phyloP scores from a whole-genome alignment of 2,113 vertebrate species.

The Strix uralensis region DNA sequence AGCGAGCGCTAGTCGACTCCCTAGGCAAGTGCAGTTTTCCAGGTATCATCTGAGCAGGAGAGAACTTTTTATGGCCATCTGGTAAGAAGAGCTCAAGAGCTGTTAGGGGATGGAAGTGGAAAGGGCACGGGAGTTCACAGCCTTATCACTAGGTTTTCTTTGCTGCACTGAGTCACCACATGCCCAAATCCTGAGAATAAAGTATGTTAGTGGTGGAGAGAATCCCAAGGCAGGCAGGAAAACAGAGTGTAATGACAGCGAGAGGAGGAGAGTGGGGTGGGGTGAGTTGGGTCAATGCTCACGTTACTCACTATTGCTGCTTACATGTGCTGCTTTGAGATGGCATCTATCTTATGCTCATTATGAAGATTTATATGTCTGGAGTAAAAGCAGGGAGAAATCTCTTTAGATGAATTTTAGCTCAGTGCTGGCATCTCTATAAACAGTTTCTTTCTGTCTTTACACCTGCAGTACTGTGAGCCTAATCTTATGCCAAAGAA shows the following conservation, averaged over 20 bases:
- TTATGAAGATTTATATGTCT: conserved; percentile 7
- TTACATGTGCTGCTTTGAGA: not conserved
- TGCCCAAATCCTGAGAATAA: conserved; percentile 25
- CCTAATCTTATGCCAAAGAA: not conserved
- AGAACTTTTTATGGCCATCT: conserved; percentile 3
- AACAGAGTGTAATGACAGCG: not conserved
- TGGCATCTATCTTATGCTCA: not conserved
- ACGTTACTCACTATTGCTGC: not conserved
- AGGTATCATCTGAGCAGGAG: not conserved
- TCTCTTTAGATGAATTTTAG: not conserved
- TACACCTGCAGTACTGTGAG: not conserved
- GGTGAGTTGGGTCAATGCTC: not conserved
- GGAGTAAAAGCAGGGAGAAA: not conserved
- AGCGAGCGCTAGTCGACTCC: not conserved
- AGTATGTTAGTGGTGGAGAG: conserved; percentile 19
- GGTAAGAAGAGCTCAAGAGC: conserved; percentile 43
- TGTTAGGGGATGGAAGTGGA: conserved; percentile 40
- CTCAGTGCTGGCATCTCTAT: not conserved
- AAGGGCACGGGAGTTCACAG: conserved; percentile 35
- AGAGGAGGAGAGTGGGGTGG: not conserved
- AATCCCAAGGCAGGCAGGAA: not conserved
- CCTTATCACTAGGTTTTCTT: conserved; percentile 36
- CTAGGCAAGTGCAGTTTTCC: not conserved
- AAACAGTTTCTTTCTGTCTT: not conserved
- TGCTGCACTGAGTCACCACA: conserved; percentile 22